phyloP scores from a whole-genome alignment of 2,113 vertebrate genomes.

The Grantiella picta region DNA sequence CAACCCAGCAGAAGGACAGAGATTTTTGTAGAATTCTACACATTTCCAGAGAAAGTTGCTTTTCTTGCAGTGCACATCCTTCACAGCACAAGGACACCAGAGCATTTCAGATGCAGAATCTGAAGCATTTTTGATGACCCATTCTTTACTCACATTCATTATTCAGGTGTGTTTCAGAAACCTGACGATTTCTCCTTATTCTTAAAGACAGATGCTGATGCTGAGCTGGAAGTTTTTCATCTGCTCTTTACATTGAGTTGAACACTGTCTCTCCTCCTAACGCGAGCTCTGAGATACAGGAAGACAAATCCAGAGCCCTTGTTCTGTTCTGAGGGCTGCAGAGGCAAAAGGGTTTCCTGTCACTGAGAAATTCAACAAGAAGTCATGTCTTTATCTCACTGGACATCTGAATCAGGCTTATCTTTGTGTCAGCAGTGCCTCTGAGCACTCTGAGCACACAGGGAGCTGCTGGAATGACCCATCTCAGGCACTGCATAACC shows the following conservation, averaged over 20 bases:
- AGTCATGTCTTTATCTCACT: neutral
- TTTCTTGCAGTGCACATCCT: neutral
- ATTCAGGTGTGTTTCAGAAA: conserved; percentile 27
- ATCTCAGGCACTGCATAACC: neutral
- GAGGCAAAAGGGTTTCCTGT: neutral
- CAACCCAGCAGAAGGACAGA: neutral
- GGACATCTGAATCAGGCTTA: neutral
- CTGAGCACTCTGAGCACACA: too few species aligned
- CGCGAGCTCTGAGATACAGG: neutral
- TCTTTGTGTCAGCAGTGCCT: neutral
- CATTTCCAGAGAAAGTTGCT: neutral
- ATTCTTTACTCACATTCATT: conserved; percentile 39
- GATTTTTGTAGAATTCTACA: neutral
- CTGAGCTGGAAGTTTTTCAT: conserved; percentile 1
- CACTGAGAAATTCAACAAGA: neutral
- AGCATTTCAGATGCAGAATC: conserved; percentile 26
- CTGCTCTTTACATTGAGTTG: neutral
- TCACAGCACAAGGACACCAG: neutral
- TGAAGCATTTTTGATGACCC: conserved; percentile 20
- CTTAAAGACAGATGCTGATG: neutral
- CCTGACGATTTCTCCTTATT: neutral
- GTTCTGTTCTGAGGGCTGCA: neutral
- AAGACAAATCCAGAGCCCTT: neutral
- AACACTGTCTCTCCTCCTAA: neutral
- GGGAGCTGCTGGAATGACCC: neutral